Base-by-base conservation (phyloP, 2,888 invertebrate species). In the Chloromyia formosa region DNA sequence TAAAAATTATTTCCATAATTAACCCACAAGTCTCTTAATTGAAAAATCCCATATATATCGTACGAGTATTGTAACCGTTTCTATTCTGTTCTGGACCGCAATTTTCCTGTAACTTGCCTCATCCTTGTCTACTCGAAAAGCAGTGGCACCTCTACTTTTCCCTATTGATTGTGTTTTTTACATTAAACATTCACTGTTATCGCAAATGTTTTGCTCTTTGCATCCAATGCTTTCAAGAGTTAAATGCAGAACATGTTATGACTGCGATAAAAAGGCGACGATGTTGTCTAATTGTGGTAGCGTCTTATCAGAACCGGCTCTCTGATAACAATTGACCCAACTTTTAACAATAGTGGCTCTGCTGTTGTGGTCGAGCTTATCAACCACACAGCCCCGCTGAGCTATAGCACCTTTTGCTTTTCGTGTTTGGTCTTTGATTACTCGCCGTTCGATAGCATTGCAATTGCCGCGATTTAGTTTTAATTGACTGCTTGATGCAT, bases 271-370 rank as follows among this genome's bases (percentile, higher is more conserved):
- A 66, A 66, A 66, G 66, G 49, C 66, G 23, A 23, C 66, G 40
- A 40, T 16, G 40, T n/a, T 18, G 14, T 49, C 12, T 12, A 35
- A 62, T 62, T 62, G 62, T 62, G 62, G 62, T 62, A 14, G 49
- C 49, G 49, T 35, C 20, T 66, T 66, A 66, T 66, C 66, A 49
- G 12, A 22, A 45, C 20, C 66, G 45, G 66, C 66, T 66, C 35
- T 66, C 22, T 66, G 66, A 66, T 66, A 66, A 66, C 66, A 66
- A 66, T 66, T 66, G 66, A 66, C 66, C 66, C 66, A 66, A 66
- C 66, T 66, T 66, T 14, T 45, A 35, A 66, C 35, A 7, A 20
- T 5, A 40, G 16, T n/a, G 62, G 62, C 62, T 62, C 49, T 22
- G 62, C 3, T 16, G 27, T 35, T 7, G 27, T 35, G 3, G 27